phyloP scores from a whole-genome alignment of 2,113 vertebrate genomes.

The Proterorhinus semilunaris region DNA sequence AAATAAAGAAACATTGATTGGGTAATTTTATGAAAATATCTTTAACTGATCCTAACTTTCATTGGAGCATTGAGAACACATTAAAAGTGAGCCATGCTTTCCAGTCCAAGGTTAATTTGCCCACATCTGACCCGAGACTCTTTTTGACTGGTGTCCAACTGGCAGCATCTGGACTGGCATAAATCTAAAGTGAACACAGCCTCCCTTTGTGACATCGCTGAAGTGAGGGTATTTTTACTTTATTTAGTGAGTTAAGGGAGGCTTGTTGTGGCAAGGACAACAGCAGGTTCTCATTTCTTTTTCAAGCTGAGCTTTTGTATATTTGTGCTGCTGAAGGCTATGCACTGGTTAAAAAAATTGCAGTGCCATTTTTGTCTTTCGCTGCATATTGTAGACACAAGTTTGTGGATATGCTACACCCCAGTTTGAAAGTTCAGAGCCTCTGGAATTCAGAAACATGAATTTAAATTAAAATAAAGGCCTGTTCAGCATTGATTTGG shows the following conservation, averaged over 20 bases:
- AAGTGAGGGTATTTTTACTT: neutral
- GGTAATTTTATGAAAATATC: neutral
- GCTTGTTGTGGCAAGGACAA: neutral
- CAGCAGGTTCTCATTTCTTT: too few species aligned
- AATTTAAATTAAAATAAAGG: too few species aligned
- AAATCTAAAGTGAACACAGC: neutral
- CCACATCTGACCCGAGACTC: neutral
- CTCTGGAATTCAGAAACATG: too few species aligned
- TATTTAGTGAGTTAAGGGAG: neutral
- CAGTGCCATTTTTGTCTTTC: too few species aligned
- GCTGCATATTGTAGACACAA: too few species aligned
- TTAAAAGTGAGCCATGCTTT: neutral
- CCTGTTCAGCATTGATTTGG: too few species aligned
- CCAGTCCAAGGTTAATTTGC: slow-evolving; percentile 5
- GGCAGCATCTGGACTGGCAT: slow-evolving; percentile 2
- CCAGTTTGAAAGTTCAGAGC: too few species aligned
- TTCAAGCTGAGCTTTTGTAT: too few species aligned
- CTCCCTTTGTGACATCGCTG: neutral
- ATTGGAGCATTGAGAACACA: neutral
- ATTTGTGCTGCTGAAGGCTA: too few species aligned
- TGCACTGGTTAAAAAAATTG: too few species aligned
- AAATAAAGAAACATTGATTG: neutral
- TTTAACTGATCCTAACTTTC: neutral
- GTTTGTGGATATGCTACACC: too few species aligned
- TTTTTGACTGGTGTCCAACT: slow-evolving; percentile 2